Conservation (phyloP, 2,888 invertebrate species). For the Ormyrus pomaceus region DNA sequence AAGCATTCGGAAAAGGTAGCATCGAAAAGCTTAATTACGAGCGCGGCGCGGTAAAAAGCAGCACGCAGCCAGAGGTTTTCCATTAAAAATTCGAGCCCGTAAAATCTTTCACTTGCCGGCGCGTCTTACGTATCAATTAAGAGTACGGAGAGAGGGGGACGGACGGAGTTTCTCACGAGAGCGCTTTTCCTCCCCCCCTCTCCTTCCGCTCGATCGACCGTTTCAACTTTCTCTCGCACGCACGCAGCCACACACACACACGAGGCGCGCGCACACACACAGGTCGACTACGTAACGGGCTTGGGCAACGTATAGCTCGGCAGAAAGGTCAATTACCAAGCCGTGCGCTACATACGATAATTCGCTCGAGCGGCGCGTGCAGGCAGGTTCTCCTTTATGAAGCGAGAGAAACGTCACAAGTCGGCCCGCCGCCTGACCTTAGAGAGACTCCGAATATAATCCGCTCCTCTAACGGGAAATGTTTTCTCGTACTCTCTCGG, state of each 20-base stretch:
- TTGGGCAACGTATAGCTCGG: not conserved
- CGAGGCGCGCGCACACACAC: not conserved
- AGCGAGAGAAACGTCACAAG: not conserved
- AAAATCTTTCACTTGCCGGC: not conserved
- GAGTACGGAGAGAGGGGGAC: too few species aligned
- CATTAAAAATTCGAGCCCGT: too few species aligned
- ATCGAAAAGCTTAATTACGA: too few species aligned
- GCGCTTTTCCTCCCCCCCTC: not conserved
- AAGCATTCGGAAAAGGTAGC: too few species aligned
- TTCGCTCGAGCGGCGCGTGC: not conserved
- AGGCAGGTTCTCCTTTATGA: not conserved
- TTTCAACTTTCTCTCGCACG: conserved; percentile 11
- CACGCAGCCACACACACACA: too few species aligned
- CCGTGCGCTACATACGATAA: not conserved
- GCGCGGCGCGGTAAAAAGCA: too few species aligned
- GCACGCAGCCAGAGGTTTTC: too few species aligned
- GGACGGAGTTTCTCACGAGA: not conserved
- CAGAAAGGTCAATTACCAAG: conserved; percentile 34
- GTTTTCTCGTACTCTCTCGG: too few species aligned
- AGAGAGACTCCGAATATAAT: too few species aligned
- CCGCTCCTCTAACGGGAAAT: too few species aligned
- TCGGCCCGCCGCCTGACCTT: not conserved
- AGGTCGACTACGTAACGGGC: conserved; percentile 3
- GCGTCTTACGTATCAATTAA: not conserved
- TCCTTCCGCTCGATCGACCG: conserved; percentile 6